These are phyloP conservation scores for Calycopis cecrops DNA, from an alignment of 1,140 invertebrate genomes.

Conservation along the genomic window DNA sequence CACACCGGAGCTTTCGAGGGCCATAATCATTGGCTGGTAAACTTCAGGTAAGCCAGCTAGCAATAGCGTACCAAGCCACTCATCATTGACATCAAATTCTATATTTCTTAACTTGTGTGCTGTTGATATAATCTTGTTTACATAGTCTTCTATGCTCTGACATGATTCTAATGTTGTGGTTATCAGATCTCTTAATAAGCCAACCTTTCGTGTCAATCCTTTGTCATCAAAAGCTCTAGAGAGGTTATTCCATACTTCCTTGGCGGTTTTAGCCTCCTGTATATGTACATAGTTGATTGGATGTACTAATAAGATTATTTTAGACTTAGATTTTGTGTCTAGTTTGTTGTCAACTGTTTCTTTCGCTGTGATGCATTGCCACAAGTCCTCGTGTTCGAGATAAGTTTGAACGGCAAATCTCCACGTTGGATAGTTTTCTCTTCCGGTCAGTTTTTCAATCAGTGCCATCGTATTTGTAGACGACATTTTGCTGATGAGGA, in stretches of 20 bases:
- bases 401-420: too few species aligned
- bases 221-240: slow-evolving; percentile 12
- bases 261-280: background rate
- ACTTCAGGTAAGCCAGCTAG: slow-evolving; percentile 18
- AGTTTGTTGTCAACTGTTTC: background rate
- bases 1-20: slow-evolving; percentile 21
- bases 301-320: background rate
- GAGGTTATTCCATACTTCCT: slow-evolving; percentile 1
- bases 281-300: background rate
- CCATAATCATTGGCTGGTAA: slow-evolving; percentile 21
- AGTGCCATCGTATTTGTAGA: background rate
- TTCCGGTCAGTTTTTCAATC: background rate
- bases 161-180: slow-evolving; percentile 7
- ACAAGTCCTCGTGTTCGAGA: too few species aligned
- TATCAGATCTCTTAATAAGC: slow-evolving; percentile 9
- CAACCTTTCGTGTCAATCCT: slow-evolving; percentile 1
- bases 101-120: slow-evolving; percentile 11
- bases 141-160: slow-evolving; percentile 11
- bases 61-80: slow-evolving; percentile 14
- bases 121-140: slow-evolving; percentile 10
- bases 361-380: too few species aligned
- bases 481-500: background rate
- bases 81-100: slow-evolving; percentile 8
- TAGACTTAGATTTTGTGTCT: background rate
- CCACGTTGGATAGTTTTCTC: too few species aligned